Evolutionary conservation across 2,888 invertebrate genomes (phyloP), one percentile per base, ranked within the genome.

Genomic region (Papilio demoleus): DNA sequence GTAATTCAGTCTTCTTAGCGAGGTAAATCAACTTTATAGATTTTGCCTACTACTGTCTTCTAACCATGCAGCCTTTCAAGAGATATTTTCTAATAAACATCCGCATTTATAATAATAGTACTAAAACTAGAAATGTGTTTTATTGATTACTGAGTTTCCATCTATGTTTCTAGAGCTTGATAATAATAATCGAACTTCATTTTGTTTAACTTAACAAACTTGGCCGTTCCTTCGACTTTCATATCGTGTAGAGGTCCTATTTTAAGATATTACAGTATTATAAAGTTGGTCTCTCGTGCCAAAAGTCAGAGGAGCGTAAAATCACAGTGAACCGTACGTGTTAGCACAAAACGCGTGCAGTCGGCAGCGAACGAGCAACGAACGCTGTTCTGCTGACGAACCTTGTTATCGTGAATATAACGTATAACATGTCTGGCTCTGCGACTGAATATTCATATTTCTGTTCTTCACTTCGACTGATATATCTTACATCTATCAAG

Each of bases 391-490:
- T 82, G 89, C 92, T 92, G 92, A 91, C 91, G 89, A 90, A 87
- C 84, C 90, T 89, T 90, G 90, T 92, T 92, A 91, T 86, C 86
- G 78, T 80, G 79, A 83, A 85, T 85, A 82, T 85, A 83, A 85
- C 85, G 83, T 83, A n/a, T n/a, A n/a, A 73, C 76, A 81, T 77
- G 79, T 81, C 79, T 83, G 83, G 86, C 75, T 77, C 76, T 81
- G 83, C 79, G 80, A 79, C 80, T 88, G 89, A 88, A 91, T 90
- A 90, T 89, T 88, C 90, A 89, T 90, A 85, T 79, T 84, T 83
- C 72, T 84, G 83, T 84, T 88, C 84, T 85, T 85, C 77, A 72
- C 72, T 71, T 74, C 75, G 70, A 76, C n/a, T 17, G 76, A 76
- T 75, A 79, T 76, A 79, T 77, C 76, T 73, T 76, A 79, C 79